phyloP scores from a whole-genome alignment of 2,797 vertebrate species.

The Ataeniobius toweri region DNA sequence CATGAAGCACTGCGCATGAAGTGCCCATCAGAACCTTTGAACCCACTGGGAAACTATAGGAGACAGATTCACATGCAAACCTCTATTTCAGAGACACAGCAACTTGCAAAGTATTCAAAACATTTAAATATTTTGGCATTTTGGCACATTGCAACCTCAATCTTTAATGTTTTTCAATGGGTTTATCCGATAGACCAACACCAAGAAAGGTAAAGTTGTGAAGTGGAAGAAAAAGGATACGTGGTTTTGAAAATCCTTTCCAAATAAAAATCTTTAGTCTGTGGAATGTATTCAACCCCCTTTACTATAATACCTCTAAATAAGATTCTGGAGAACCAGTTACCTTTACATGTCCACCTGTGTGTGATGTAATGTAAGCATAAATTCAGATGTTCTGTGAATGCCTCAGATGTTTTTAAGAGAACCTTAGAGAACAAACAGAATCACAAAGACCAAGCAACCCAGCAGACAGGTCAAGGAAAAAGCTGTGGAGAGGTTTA shows the following conservation, averaged over 20 bases:
- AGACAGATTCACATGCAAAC: constrained; percentile 26
- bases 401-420: no score
- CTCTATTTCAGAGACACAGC: constrained; percentile 6
- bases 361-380: no score
- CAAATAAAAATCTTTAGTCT: no score
- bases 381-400: no score
- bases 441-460: no score
- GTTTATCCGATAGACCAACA: no score
- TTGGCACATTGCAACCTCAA: not conserved
- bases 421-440: no score
- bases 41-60: constrained; percentile 40
- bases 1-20: constrained; percentile 47
- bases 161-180: not conserved
- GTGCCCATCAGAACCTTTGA: constrained; percentile 56
- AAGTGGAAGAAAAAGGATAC: not conserved
- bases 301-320: not conserved
- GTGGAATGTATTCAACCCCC: not conserved
- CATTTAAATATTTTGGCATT: not conserved
- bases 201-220: not conserved
- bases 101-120: not conserved
- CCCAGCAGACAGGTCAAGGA: no score
- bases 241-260: no score
- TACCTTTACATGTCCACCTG: no score
- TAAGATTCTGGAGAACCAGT: not conserved
- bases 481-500: no score